These are phyloP conservation scores for Colossoma macropomum DNA, from an alignment of 2,113 vertebrate genomes.

Conservation along the genomic window DNA sequence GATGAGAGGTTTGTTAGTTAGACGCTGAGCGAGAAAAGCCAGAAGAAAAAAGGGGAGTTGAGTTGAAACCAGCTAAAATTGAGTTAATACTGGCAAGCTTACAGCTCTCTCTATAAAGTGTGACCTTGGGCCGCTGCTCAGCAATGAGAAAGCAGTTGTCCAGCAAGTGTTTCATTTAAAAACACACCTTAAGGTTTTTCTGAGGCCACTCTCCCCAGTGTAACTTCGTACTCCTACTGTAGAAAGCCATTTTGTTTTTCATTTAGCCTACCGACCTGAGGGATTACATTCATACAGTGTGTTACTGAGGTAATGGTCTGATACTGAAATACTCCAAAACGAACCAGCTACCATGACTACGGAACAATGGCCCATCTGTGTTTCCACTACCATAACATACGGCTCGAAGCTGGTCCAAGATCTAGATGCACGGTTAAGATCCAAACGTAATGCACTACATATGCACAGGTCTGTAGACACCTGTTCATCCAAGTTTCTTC, in stretches of 20 bases:
- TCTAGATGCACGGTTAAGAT: not conserved
- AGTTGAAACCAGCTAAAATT: constrained; percentile 7
- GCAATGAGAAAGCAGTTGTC: constrained; percentile 6
- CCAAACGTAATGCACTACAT: not conserved
- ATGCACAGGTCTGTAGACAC: not conserved
- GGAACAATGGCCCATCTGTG: not conserved
- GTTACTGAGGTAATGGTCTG: not conserved
- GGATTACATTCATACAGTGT: not conserved
- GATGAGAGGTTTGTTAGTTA: not conserved
- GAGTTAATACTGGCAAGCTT: constrained; percentile 11
- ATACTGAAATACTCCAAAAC: not conserved
- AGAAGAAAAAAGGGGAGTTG: not conserved
- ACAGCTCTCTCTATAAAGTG: not conserved
- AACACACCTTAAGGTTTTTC: constrained; percentile 15
- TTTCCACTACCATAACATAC: not conserved
- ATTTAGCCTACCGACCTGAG: constrained; percentile 17
- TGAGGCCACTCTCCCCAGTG: not conserved
- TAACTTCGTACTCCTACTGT: constrained; percentile 14
- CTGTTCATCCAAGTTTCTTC: too few species aligned
- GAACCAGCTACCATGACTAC: not conserved
- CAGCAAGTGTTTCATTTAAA: constrained; percentile 31
- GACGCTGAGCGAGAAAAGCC: not conserved
- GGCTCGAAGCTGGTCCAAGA: not conserved
- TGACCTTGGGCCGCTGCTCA: constrained; percentile 12
- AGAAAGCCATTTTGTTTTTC: constrained; percentile 15